phyloP scores from a whole-genome alignment of 2,797 vertebrate genomes.

The Pyrocephalus nanus region DNA sequence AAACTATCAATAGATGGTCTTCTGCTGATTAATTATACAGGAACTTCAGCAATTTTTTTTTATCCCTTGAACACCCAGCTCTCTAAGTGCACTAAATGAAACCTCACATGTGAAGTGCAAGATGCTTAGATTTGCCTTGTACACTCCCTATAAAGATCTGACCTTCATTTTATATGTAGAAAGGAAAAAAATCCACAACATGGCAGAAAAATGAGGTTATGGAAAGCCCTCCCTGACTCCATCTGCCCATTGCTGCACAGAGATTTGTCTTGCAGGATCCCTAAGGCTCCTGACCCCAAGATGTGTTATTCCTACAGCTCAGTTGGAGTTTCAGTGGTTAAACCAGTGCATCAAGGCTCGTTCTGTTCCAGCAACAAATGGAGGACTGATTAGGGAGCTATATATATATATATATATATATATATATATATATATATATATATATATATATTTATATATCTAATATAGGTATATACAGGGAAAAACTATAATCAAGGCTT shows the following conservation, averaged over 20 bases:
- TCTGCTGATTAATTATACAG: neutral
- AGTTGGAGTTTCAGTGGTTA: neutral
- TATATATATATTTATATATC: neutral
- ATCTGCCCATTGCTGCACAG: neutral
- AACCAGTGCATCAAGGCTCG: neutral
- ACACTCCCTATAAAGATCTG: neutral
- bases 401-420: neutral
- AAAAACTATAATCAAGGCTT: constrained; percentile 5
- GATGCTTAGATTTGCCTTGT: neutral
- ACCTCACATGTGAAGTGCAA: neutral
- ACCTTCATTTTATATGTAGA: neutral
- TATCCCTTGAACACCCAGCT: neutral
- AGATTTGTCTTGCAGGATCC: neutral
- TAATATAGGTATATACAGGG: neutral
- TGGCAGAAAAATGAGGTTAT: neutral
- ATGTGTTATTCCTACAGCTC: neutral
- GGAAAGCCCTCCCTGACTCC: neutral
- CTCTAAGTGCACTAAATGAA: neutral
- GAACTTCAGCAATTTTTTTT: neutral
- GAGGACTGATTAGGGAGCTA: constrained; percentile 4
- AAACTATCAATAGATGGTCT: neutral
- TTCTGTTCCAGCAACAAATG: neutral
- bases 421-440: neutral
- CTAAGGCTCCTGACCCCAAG: neutral
- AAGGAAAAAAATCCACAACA: neutral